phyloP scores from a whole-genome alignment of 2,797 vertebrate genomes.

The Lithobates sylvaticus region DNA sequence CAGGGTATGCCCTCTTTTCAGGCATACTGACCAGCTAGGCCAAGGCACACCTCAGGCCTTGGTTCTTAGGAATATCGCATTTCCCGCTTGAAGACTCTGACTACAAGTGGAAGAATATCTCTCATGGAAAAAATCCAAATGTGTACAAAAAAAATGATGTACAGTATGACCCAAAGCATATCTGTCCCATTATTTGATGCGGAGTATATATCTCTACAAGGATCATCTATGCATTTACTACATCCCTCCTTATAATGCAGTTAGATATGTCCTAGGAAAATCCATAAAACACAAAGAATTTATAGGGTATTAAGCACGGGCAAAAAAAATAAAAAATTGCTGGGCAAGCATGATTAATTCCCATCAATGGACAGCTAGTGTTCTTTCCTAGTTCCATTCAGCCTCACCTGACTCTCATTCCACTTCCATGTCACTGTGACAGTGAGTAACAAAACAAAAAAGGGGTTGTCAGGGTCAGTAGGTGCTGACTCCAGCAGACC shows the following conservation, averaged over 20 bases:
- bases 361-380: not conserved
- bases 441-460: slow-evolving; percentile 52
- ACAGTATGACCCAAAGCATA: not conserved
- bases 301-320: not conserved
- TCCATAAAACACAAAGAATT: not conserved
- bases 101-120: too few relatives aligned
- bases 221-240: not conserved
- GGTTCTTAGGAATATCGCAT: too few relatives aligned
- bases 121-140: too few relatives aligned
- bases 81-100: too few relatives aligned
- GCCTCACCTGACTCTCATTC: slow-evolving; percentile 41
- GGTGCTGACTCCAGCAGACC: not conserved
- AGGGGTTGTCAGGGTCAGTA: slow-evolving; percentile 36
- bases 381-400: slow-evolving; percentile 17
- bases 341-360: not conserved
- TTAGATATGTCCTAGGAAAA: too few relatives aligned
- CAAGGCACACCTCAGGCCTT: too few relatives aligned
- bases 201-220: not conserved
- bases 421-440: slow-evolving; percentile 22
- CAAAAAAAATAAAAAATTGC: not conserved
- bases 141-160: too few relatives aligned
- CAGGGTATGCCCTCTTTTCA: too few relatives aligned
- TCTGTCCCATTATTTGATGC: too few relatives aligned
- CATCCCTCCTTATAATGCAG: not conserved
- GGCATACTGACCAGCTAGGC: too few relatives aligned